Evolutionary conservation across 2,888 invertebrate genomes (phyloP).

Genomic region (Torymus aiolomorphi): DNA sequence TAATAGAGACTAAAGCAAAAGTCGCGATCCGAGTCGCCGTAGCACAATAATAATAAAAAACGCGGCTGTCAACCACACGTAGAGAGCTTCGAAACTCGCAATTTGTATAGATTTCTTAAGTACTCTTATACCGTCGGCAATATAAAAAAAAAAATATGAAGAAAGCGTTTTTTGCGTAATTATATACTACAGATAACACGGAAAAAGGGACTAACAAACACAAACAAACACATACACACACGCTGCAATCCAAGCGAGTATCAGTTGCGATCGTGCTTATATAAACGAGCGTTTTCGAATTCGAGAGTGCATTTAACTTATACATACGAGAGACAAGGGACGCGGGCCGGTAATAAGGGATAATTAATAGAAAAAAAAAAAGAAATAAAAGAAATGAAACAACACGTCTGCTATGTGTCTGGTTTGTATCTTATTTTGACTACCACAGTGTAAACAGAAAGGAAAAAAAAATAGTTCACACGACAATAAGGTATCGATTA

Average conservation of each 20-base stretch:
- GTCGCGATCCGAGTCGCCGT: too few relatives aligned
- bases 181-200: too few relatives aligned
- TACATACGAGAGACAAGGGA: constrained; percentile 36
- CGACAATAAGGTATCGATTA: constrained; percentile 76
- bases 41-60: background rate
- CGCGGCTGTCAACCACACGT: background rate
- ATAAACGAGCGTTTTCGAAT: constrained; percentile 37
- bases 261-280: constrained; percentile 32
- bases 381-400: constrained; percentile 21
- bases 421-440: constrained; percentile 58
- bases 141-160: constrained; percentile 37
- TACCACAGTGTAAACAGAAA: constrained; percentile 55
- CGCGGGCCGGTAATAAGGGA: constrained; percentile 5
- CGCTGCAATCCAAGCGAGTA: constrained; percentile 12
- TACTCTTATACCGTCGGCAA: constrained; percentile 51
- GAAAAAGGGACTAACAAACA: too few relatives aligned
- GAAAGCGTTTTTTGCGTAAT: background rate
- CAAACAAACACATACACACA: background rate
- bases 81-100: constrained; percentile 35
- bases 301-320: constrained; percentile 41
- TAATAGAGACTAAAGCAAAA: background rate
- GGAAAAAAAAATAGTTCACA: constrained; percentile 70
- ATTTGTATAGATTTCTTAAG: constrained; percentile 51
- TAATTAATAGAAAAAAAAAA: constrained; percentile 17
- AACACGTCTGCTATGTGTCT: constrained; percentile 51